phyloP scores from a whole-genome alignment of 2,797 vertebrate species.

The Galago senegalensis region DNA sequence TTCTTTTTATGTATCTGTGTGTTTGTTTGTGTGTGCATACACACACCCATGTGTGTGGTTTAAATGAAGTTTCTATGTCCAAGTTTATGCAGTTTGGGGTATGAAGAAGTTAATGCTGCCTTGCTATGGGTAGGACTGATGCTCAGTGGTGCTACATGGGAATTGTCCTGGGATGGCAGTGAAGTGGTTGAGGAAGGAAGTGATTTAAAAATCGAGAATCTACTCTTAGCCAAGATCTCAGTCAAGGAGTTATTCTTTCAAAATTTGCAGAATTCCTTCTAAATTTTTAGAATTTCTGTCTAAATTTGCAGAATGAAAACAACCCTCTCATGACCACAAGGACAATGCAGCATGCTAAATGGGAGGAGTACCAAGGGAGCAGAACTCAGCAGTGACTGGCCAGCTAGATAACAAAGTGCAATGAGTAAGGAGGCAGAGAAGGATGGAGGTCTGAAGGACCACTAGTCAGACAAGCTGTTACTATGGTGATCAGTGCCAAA shows the following conservation, averaged over 20 bases:
- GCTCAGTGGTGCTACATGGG: background rate
- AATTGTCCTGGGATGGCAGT: background rate
- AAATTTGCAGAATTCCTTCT: too few species aligned
- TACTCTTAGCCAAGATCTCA: constrained; percentile 19
- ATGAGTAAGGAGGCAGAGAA: background rate
- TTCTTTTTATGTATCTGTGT: background rate
- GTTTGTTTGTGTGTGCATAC: background rate
- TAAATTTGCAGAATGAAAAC: constrained; percentile 10
- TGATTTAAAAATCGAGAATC: constrained; percentile 17
- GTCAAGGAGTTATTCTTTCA: background rate
- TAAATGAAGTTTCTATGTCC: background rate
- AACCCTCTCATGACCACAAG: background rate
- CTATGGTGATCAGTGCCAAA: background rate
- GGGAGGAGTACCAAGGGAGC: background rate
- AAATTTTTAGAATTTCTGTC: background rate
- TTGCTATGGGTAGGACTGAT: background rate
- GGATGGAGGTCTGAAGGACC: background rate
- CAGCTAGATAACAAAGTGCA: background rate
- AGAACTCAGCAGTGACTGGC: background rate
- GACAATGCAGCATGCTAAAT: background rate
- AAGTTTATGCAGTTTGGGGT: background rate
- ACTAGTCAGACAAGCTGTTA: background rate
- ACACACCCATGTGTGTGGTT: background rate
- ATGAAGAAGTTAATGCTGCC: background rate
- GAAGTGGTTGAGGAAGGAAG: background rate